Evolutionary conservation across 2,113 vertebrate genomes (phyloP).

Genomic region (Chloropsis hardwickii): DNA sequence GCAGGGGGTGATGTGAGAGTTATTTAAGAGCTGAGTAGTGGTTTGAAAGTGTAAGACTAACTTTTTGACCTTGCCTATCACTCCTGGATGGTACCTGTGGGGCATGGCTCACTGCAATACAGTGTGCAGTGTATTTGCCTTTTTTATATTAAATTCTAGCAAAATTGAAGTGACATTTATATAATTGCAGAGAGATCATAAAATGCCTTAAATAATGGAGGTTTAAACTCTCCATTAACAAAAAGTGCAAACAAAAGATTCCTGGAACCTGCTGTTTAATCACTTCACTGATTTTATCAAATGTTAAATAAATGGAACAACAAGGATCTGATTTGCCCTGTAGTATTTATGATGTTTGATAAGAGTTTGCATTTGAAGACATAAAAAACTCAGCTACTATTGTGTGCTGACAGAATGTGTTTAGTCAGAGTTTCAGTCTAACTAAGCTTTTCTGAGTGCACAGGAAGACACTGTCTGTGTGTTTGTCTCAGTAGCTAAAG

Average conservation of each 20-base stretch:
- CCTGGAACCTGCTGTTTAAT: neutral
- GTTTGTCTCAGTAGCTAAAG: neutral
- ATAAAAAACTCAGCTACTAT: neutral
- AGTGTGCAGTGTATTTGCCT: neutral
- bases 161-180: neutral
- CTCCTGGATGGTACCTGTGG: neutral
- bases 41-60: neutral
- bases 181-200: neutral
- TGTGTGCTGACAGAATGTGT: slow-evolving; percentile 32
- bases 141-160: neutral
- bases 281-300: neutral
- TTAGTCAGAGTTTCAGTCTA: slow-evolving; percentile 64
- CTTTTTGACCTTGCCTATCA: neutral
- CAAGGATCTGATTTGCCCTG: neutral
- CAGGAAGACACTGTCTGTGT: slow-evolving; percentile 33
- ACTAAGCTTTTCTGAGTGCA: neutral
- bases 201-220: neutral
- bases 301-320: neutral
- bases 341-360: neutral
- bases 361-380: neutral
- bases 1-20: neutral
- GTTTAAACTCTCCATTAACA: neutral
- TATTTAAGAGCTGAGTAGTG: neutral
- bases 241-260: neutral
- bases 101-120: neutral